Percentiles rank a stretch among this genome's conserved stretches.
phyloP scores from a whole-genome alignment of 2,888 invertebrate genomes.

The Andrena praecox region DNA sequence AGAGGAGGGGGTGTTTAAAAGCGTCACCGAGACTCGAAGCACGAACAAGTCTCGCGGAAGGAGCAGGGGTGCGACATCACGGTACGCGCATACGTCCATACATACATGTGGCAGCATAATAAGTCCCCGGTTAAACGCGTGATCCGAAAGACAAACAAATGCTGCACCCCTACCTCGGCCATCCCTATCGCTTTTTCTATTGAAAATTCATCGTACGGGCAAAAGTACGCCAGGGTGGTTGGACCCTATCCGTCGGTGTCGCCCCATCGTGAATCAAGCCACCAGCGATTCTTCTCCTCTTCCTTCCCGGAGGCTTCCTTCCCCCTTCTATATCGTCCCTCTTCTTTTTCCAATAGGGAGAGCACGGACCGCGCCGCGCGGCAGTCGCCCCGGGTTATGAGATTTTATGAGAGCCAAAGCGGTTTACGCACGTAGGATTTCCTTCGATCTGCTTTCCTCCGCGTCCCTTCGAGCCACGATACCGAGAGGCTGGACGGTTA shows the following conservation, averaged over 20 bases:
- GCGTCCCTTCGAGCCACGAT: constrained; percentile 22
- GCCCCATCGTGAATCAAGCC: constrained; percentile 57
- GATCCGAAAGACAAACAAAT: constrained; percentile 82
- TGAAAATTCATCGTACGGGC: constrained; percentile 79
- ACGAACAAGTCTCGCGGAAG: constrained; percentile 33
- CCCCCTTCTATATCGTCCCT: constrained; percentile 24
- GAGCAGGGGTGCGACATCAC: not conserved
- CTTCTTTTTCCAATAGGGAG: constrained; percentile 42
- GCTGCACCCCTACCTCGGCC: constrained; percentile 12
- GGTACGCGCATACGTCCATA: constrained; percentile 1
- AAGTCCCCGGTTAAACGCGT: constrained; percentile 69
- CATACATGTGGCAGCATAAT: constrained; percentile 64
- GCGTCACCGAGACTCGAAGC: not conserved
- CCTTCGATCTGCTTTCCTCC: constrained; percentile 44
- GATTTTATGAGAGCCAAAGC: constrained; percentile 84
- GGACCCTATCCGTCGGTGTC: constrained; percentile 55
- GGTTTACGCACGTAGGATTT: constrained; percentile 76
- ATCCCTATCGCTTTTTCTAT: constrained; percentile 66
- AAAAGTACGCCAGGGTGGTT: constrained; percentile 53
- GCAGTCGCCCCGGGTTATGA: constrained; percentile 79
- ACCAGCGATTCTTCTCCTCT: constrained; percentile 49
- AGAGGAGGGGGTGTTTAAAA: too few species aligned
- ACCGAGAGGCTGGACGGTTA: constrained; percentile 6
- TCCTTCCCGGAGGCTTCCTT: constrained; percentile 47
- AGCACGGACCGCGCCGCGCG: constrained; percentile 67